Percentiles rank a stretch among this genome's conserved stretches.
phyloP scores from a whole-genome alignment of 2,888 invertebrate species.

The Campoletis raptor region DNA sequence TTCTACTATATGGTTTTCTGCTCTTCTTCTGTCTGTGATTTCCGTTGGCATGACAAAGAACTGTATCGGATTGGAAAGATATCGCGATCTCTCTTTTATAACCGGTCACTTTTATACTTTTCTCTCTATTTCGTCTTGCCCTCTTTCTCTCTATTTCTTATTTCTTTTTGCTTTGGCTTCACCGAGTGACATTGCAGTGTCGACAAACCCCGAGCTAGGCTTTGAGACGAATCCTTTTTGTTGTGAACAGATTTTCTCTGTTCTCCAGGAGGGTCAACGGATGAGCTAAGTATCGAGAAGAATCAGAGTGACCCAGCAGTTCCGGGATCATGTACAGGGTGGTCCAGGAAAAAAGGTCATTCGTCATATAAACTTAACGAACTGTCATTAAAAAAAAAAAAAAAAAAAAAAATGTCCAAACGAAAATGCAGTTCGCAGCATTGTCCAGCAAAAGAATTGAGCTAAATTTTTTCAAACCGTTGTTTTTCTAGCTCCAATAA shows the following conservation, averaged over 20 bases:
- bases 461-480: too few relatives aligned
- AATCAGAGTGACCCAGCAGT: conserved; percentile 49
- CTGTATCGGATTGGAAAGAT: conserved; percentile 18
- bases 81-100: conserved; percentile 9
- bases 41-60: conserved; percentile 19
- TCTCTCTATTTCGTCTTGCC: background rate
- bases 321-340: conserved; percentile 51
- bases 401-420: background rate
- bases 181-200: conserved; percentile 38
- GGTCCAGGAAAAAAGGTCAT: background rate
- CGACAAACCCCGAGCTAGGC: conserved; percentile 13
- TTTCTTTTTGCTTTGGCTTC: background rate
- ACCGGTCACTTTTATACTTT: conserved; percentile 13
- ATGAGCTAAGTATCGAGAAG: conserved; percentile 17
- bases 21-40: background rate
- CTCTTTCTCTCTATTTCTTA: background rate
- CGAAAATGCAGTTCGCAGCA: too few relatives aligned
- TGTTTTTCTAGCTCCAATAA: too few relatives aligned
- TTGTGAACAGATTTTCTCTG: conserved; percentile 44
- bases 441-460: too few relatives aligned
- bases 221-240: conserved; percentile 23
- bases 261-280: conserved; percentile 28
- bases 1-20: background rate
- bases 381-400: background rate
- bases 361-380: background rate